A percentile compares a stretch with the other conserved stretches of the same genome.
Evolutionary conservation across 2,888 invertebrate species (phyloP).

Genomic region (Disparrhopalites patrizii): DNA sequence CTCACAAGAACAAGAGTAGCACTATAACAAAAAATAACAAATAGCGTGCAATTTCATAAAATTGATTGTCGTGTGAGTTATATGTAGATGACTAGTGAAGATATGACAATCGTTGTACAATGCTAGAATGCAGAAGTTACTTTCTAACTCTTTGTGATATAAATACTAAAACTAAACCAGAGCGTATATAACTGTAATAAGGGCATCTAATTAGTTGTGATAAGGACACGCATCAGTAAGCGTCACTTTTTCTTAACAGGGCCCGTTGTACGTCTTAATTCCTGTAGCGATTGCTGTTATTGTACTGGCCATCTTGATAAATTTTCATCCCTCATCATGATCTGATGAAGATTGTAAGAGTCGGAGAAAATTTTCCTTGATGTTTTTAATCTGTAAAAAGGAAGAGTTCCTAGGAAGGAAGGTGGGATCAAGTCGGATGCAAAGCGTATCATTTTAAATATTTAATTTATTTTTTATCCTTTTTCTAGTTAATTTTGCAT

Average conservation of each 20-base stretch:
- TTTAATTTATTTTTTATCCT: not conserved
- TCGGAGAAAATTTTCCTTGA: slow-evolving; percentile 11
- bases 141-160: too few relatives aligned
- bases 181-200: too few relatives aligned
- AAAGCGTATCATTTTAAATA: not conserved
- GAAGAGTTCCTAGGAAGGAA: slow-evolving; percentile 25
- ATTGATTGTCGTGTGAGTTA: too few relatives aligned
- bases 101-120: too few relatives aligned
- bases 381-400: slow-evolving; percentile 19
- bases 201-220: too few relatives aligned
- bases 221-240: too few relatives aligned
- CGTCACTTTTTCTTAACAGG: slow-evolving; percentile 49
- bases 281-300: slow-evolving; percentile 53
- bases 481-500: not conserved
- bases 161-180: too few relatives aligned
- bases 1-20: too few relatives aligned
- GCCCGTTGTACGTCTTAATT: slow-evolving; percentile 52
- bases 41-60: too few relatives aligned
- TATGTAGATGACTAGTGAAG: too few relatives aligned
- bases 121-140: too few relatives aligned
- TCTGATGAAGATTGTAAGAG: not conserved
- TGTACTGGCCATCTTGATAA: slow-evolving; percentile 53
- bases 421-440: not conserved
- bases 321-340: slow-evolving; percentile 50
- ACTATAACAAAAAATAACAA: too few relatives aligned